Evolutionary conservation across 2,888 invertebrate genomes (phyloP).

Genomic region (Rotaria sp.): DNA sequence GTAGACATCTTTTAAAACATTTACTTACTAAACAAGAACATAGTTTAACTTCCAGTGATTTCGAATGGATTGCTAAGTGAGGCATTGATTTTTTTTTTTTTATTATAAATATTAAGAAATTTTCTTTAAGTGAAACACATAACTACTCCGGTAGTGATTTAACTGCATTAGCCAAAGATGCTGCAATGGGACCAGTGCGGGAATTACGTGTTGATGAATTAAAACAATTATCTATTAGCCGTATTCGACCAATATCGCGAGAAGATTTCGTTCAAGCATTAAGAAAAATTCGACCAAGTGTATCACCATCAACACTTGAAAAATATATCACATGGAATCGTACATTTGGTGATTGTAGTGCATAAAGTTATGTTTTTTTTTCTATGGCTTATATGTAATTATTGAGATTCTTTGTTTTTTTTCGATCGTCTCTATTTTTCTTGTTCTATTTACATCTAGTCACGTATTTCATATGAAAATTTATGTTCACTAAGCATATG

Average conservation of each 20-base stretch:
- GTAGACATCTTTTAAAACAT: slow-evolving; percentile 68
- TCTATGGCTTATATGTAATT: neutral
- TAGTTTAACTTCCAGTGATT: slow-evolving; percentile 59
- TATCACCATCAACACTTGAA: neutral
- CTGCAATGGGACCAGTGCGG: slow-evolving; percentile 89
- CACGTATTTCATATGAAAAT: neutral
- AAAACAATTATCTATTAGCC: slow-evolving; percentile 29
- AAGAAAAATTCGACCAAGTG: slow-evolving; percentile 33
- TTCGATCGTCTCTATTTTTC: neutral
- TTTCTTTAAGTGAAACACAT: slow-evolving; percentile 74
- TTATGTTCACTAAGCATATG: neutral
- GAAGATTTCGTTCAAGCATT: slow-evolving; percentile 33
- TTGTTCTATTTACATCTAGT: neutral
- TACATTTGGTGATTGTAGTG: slow-evolving; percentile 11
- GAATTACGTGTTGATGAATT: slow-evolving; percentile 51
- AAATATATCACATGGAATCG: neutral
- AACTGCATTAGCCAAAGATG: slow-evolving; percentile 88
- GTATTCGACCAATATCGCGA: slow-evolving; percentile 35
- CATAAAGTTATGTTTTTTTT: neutral
- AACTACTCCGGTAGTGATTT: slow-evolving; percentile 95
- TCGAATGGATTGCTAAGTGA: neutral
- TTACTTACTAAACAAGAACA: slow-evolving; percentile 71
- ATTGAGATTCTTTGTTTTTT: neutral
- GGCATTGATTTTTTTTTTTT: neutral
- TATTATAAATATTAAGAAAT: slow-evolving; percentile 45